Base-by-base conservation (phyloP, 2,797 vertebrate genomes). In the Glossophaga mutica region DNA sequence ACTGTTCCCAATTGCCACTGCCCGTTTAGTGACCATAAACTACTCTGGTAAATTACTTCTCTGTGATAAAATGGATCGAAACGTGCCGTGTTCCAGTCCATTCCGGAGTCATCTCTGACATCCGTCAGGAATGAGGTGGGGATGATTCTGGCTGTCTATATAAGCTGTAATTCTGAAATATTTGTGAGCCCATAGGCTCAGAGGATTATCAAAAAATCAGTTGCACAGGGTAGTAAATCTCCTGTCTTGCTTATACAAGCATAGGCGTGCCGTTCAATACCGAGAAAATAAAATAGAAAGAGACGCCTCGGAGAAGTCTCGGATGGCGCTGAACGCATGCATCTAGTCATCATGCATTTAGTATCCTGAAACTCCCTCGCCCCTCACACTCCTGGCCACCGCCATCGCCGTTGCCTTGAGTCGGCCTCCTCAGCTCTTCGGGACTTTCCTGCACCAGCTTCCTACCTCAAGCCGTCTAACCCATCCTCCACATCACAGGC, bases 191-290 rank as follows among this genome's bases (percentile, higher is more conserved):
- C 26, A 15, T 34, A 79, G 18, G 26, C 10, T 91, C 46, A 82
- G 62, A 94, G 14, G 57, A 70, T 85, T 94, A 81, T 78, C 85
- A 52, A 82, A 87, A 94, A 92, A 55, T 94, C 77, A 94, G 4
- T 76, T 87, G 94, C 68, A 73, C n/a, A 50, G 57, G 11, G 55
- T 44, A 16, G 32, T 55, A 34, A 77, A 71, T 90, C 37, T 42
- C 37, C 67, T 52, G 22, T 92, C 32, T 88, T 81, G 55, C 22
- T 95, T 48, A 73, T 5, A 76, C n/a, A 79, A 82, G 79, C 70
- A 85, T 3, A 16, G 74, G 3, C 11, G 0, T 7, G 15, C 26
- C 34, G 65, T 37, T 90, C 76, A 78, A 55, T 37, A 73, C 0
- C 19, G 44, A 52, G 22, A 73, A 50, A 73, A 93, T 48, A 78